phyloP scores from a whole-genome alignment of 2,797 vertebrate genomes.

The Myripristis jacobus region DNA sequence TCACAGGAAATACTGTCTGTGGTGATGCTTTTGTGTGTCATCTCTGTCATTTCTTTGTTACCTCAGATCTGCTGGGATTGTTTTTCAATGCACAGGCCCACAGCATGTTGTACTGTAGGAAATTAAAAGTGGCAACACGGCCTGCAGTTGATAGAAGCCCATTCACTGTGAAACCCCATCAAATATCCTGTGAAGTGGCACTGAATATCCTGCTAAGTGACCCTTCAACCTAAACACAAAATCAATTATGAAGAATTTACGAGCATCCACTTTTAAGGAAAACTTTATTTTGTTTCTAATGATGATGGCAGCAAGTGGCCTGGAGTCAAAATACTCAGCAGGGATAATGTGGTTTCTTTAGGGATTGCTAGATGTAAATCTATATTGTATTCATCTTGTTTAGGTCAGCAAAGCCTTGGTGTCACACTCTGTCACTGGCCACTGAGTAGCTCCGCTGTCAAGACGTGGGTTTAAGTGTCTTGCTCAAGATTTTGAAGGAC shows the following conservation, averaged over 20 bases:
- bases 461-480: conserved; percentile 10
- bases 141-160: conserved; percentile 1
- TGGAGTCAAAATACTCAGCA: background rate
- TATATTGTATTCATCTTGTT: conserved; percentile 16
- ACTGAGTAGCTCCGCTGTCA: too few species aligned
- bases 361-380: background rate
- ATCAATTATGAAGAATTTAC: background rate
- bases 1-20: background rate
- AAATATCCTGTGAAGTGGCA: conserved; percentile 41
- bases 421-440: too few species aligned
- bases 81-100: background rate
- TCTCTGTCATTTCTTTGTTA: background rate
- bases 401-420: background rate
- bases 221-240: conserved; percentile 10
- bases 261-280: background rate
- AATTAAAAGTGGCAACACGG: conserved; percentile 26
- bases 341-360: background rate
- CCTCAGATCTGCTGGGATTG: background rate
- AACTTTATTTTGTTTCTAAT: background rate
- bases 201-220: conserved; percentile 32
- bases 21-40: background rate
- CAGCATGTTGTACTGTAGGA: conserved; percentile 9
- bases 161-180: conserved; percentile 19
- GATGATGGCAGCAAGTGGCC: background rate
- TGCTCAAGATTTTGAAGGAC: conserved; percentile 37